phyloP scores from a whole-genome alignment of 2,888 invertebrate genomes.

The Acanthacorydalis orientalis region DNA sequence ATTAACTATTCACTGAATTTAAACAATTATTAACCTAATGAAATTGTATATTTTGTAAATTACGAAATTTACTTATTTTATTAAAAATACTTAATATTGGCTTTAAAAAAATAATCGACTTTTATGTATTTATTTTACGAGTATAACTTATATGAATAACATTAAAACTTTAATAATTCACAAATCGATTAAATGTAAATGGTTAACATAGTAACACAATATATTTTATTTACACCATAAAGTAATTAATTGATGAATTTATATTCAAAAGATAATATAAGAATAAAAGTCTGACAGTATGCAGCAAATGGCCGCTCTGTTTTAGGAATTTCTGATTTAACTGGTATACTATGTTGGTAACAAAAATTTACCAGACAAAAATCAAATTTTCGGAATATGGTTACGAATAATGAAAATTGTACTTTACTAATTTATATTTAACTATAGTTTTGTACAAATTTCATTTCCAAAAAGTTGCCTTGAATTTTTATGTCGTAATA shows the following conservation, averaged over 20 bases:
- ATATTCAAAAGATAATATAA: conserved; percentile 7
- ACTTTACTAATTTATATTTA: no score
- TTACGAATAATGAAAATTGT: no score
- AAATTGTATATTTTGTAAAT: no score
- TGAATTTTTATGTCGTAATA: no score
- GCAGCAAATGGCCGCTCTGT: conserved; percentile 11
- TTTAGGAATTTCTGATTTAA: background rate
- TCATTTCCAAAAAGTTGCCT: no score
- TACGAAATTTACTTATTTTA: no score
- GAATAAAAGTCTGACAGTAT: conserved; percentile 11
- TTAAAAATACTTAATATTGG: background rate
- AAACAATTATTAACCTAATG: background rate
- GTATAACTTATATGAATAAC: background rate
- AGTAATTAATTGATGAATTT: background rate
- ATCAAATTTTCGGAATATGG: no score
- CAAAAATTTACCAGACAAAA: background rate
- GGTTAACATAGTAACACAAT: background rate
- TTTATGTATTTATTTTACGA: background rate
- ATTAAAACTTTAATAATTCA: background rate
- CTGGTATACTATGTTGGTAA: background rate
- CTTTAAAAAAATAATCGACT: background rate
- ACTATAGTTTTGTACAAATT: no score
- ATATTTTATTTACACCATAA: no score
- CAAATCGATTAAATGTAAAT: background rate
- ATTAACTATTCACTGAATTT: background rate